phyloP scores from a whole-genome alignment of 2,797 vertebrate genomes.

The Clamator glandarius region DNA sequence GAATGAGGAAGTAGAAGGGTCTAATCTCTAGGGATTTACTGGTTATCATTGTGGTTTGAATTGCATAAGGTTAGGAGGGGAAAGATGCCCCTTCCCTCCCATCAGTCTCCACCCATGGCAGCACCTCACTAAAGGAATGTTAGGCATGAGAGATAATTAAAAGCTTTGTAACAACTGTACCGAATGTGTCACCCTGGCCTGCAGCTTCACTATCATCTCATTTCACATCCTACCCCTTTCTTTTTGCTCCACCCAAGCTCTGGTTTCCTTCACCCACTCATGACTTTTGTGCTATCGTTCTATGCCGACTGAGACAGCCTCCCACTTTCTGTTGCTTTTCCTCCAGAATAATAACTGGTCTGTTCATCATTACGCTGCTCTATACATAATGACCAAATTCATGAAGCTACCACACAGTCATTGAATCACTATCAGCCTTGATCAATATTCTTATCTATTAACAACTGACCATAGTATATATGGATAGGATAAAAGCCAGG shows the following conservation, averaged over 20 bases:
- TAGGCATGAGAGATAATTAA: neutral
- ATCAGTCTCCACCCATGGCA: neutral
- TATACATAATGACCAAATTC: fast-evolving
- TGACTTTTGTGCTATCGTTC: neutral
- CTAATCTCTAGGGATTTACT: neutral
- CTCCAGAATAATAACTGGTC: neutral
- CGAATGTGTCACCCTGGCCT: slow-evolving; percentile 7
- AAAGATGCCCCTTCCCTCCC: neutral
- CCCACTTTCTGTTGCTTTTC: neutral
- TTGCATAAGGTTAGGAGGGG: neutral
- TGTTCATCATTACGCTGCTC: neutral
- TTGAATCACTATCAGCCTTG: neutral
- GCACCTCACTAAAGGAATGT: neutral
- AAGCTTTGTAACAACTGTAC: neutral
- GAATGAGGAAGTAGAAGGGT: neutral
- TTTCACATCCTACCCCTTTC: slow-evolving; percentile 6
- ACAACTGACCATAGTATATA: neutral
- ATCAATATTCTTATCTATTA: neutral
- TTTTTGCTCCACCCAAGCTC: neutral
- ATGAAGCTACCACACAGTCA: neutral
- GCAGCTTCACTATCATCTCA: neutral
- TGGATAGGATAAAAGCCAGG: neutral
- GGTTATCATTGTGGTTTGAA: neutral
- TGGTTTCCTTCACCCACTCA: neutral
- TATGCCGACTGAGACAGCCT: neutral